phyloP scores from a whole-genome alignment of 37 sponge, comb jelly and placozoan genomes.

The Hormiphora californensis region DNA sequence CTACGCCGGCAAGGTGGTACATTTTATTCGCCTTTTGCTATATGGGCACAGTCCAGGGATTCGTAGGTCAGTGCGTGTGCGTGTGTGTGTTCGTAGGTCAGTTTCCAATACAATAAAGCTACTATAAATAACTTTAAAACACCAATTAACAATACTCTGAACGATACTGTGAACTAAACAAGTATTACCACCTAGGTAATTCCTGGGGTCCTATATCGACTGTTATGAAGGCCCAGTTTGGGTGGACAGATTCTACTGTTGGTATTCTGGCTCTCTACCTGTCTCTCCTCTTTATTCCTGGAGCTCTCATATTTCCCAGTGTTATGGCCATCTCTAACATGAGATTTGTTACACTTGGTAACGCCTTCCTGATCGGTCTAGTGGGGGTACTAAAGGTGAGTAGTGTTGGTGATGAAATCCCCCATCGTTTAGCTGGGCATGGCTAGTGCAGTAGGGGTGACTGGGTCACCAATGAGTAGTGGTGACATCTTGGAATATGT shows the following conservation, averaged over 20 bases:
- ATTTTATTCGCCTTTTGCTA: conserved; percentile 18
- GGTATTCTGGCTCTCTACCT: background rate
- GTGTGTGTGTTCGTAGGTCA: too few relatives aligned
- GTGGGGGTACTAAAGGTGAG: background rate
- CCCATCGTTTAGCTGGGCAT: too few relatives aligned
- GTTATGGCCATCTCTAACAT: background rate
- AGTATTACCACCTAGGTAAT: too few relatives aligned
- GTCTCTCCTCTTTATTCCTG: background rate
- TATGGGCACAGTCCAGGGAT: conserved; percentile 28
- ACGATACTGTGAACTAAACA: too few relatives aligned
- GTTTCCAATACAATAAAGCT: too few relatives aligned
- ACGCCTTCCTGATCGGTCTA: background rate
- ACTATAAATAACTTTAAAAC: too few relatives aligned
- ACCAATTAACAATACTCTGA: too few relatives aligned
- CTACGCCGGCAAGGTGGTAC: conserved; percentile 24
- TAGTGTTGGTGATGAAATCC: too few relatives aligned
- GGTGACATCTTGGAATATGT: too few relatives aligned
- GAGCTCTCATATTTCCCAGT: background rate
- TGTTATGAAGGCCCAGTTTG: background rate
- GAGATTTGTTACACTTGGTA: conserved; percentile 3
- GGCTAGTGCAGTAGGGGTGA: too few relatives aligned
- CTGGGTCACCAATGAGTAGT: too few relatives aligned
- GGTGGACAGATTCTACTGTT: background rate
- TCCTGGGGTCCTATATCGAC: background rate
- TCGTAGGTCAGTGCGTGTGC: conserved; percentile 4